Evolutionary conservation across 30 jellyfish, hydroid and myxozoan genomes (phyloP).

Genomic region (Nemopilema nomurai): DNA sequence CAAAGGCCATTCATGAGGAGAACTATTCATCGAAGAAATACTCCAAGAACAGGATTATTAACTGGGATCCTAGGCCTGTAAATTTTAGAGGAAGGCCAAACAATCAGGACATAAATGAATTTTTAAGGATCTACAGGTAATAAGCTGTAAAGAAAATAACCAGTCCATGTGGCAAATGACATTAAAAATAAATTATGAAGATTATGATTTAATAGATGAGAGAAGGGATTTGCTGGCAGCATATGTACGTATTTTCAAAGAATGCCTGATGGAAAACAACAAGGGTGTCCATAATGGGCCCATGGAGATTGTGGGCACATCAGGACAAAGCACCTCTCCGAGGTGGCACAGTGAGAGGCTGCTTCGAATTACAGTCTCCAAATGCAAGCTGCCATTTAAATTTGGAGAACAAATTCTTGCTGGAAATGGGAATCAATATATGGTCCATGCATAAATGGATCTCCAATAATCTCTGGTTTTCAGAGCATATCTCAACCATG

Average conservation of each 20-base stretch:
- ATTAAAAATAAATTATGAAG: constrained; percentile 18
- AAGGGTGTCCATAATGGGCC: constrained; percentile 31
- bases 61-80: constrained; percentile 75
- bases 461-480: constrained; percentile 10
- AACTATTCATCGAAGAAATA: constrained; percentile 47
- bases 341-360: constrained; percentile 8
- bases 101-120: constrained; percentile 9
- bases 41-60: constrained; percentile 8
- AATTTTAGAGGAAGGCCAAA: constrained; percentile 16
- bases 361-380: constrained; percentile 28
- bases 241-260: background rate
- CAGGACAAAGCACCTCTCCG: background rate
- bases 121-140: constrained; percentile 23
- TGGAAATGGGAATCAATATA: constrained; percentile 16
- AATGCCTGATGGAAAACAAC: background rate
- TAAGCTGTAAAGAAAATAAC: constrained; percentile 10
- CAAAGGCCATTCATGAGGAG: constrained; percentile 36
- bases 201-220: constrained; percentile 21
- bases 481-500: constrained; percentile 13
- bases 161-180: constrained; percentile 45
- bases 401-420: constrained; percentile 34
- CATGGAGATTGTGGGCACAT: constrained; percentile 24
- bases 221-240: constrained; percentile 4
- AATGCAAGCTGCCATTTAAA: constrained; percentile 13
- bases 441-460: constrained; percentile 21